These are phyloP conservation scores for Andrena dorsata DNA, from an alignment of 2,888 invertebrate genomes.

Conservation along the genomic window DNA sequence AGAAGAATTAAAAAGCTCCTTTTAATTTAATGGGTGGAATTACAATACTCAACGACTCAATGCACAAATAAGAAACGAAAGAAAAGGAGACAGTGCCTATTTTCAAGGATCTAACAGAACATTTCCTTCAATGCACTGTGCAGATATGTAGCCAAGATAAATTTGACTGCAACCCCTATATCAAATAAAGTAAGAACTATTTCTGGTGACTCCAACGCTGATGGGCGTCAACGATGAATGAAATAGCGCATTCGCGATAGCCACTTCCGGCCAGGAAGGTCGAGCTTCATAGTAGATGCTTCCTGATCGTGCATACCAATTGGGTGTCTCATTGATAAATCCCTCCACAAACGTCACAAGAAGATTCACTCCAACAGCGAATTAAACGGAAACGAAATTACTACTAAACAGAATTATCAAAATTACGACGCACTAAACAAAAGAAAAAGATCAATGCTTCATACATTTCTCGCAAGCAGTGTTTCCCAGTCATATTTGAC, in stretches of 20 bases:
- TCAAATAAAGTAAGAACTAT: slow-evolving; percentile 24
- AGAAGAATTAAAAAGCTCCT: too few relatives aligned
- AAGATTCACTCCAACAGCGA: background rate
- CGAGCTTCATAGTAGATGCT: slow-evolving; percentile 20
- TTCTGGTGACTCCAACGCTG: slow-evolving; percentile 33
- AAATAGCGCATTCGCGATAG: slow-evolving; percentile 57
- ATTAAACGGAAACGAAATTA: background rate
- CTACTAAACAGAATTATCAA: background rate
- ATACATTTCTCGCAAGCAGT: too few relatives aligned
- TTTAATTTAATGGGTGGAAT: too few relatives aligned
- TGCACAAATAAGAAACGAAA: too few relatives aligned
- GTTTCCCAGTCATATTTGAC: too few relatives aligned
- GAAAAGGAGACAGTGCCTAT: too few relatives aligned
- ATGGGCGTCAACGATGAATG: slow-evolving; percentile 69
- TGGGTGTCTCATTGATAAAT: slow-evolving; percentile 7
- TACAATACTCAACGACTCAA: too few relatives aligned
- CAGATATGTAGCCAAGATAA: background rate
- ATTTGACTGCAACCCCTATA: slow-evolving; percentile 11
- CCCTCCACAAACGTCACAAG: background rate
- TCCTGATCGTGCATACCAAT: slow-evolving; percentile 34
- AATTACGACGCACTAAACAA: too few relatives aligned
- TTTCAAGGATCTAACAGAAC: too few relatives aligned
- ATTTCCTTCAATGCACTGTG: too few relatives aligned
- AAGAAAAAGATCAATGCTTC: too few relatives aligned
- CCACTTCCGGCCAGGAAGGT: slow-evolving; percentile 32